A percentile compares a stretch with the other conserved stretches of the same genome.
Evolutionary conservation across 1,140 invertebrate genomes (phyloP).

Genomic region (Brachystomella parvula): DNA sequence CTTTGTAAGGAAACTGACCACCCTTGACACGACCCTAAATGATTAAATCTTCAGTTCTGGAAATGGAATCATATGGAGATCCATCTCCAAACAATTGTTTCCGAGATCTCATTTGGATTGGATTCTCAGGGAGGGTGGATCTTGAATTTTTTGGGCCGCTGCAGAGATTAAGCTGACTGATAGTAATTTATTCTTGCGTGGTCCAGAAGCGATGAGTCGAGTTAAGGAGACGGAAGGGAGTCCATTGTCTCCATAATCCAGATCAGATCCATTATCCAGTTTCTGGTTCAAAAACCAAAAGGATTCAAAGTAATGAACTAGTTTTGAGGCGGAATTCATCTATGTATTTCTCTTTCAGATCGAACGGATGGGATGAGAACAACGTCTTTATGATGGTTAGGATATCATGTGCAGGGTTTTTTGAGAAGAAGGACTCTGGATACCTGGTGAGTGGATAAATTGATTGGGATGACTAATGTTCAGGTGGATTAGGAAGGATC

Average conservation of each 20-base stretch:
- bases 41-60: background rate
- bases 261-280: background rate
- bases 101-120: background rate
- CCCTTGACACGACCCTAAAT: background rate
- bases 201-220: background rate
- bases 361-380: background rate
- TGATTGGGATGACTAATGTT: slow-evolving; percentile 6
- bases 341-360: background rate
- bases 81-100: background rate
- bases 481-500: background rate
- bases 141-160: too few relatives aligned
- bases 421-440: background rate
- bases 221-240: background rate
- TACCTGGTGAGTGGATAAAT: background rate
- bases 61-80: background rate
- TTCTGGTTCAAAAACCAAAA: too few relatives aligned
- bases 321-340: background rate
- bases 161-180: too few relatives aligned
- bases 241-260: slow-evolving; percentile 11
- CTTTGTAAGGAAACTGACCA: background rate
- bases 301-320: background rate
- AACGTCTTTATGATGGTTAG: background rate
- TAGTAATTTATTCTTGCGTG: background rate
- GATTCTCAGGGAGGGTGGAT: background rate
- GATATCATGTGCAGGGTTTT: background rate